Percentiles rank a stretch among this genome's conserved stretches.
Conservation (phyloP, 2,113 vertebrate species). For the Raja brachyura region DNA sequence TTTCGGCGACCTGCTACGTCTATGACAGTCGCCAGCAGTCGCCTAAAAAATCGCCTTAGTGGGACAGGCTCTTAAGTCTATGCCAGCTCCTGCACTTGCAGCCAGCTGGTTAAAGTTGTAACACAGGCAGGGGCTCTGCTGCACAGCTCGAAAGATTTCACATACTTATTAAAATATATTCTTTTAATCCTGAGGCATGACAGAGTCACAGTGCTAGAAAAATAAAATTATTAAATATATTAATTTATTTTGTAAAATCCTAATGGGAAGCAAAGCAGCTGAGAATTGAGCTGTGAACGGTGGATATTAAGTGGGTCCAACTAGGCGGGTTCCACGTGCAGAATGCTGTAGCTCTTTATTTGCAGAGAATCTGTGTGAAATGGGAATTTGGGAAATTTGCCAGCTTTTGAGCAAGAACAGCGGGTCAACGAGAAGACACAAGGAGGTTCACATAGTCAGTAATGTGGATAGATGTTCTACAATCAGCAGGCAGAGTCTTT, state of each 20-base stretch:
- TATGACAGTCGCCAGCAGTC: too few relatives aligned
- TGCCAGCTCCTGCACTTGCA: neutral
- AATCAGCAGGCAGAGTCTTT: neutral
- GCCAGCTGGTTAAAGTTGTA: constrained; percentile 8
- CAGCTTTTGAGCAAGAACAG: neutral
- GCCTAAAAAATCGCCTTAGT: too few relatives aligned
- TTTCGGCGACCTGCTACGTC: too few relatives aligned
- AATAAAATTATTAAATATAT: neutral
- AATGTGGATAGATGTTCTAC: neutral
- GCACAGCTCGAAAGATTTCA: neutral
- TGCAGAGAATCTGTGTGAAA: neutral
- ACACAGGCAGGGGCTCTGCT: neutral
- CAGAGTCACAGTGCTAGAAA: neutral
- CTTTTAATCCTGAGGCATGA: neutral
- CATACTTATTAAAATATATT: neutral
- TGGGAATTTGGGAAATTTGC: neutral
- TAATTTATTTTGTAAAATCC: neutral
- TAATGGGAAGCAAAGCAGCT: neutral
- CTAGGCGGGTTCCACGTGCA: neutral
- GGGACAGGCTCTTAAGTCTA: too few relatives aligned
- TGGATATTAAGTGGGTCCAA: neutral
- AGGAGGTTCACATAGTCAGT: neutral
- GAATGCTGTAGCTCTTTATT: neutral
- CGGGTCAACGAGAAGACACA: neutral
- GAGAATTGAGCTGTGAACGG: neutral